Evolutionary conservation across 2,888 invertebrate species (phyloP).

Genomic region (Drosophila nigricruria): DNA sequence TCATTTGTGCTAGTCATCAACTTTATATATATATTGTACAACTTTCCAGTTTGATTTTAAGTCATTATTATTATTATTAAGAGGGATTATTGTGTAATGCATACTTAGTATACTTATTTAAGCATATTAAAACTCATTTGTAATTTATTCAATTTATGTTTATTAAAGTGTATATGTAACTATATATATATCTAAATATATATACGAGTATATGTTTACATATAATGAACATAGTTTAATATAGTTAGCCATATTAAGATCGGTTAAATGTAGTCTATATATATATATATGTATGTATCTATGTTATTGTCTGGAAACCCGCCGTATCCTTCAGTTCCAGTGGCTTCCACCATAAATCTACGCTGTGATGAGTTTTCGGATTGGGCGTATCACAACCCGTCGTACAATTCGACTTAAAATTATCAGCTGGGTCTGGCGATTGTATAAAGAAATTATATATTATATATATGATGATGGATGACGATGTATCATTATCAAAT

Average conservation of each 20-base stretch:
- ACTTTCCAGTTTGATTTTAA: slow-evolving; percentile 17
- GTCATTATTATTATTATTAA: slow-evolving; percentile 7
- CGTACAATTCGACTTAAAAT: slow-evolving; percentile 53
- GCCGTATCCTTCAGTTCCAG: slow-evolving; percentile 46
- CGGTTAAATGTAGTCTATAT: slow-evolving; percentile 6
- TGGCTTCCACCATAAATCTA: slow-evolving; percentile 72
- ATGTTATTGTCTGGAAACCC: slow-evolving; percentile 52
- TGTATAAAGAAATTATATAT: not conserved
- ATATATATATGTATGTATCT: slow-evolving; percentile 8
- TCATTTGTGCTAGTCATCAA: slow-evolving; percentile 66
- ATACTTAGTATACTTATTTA: slow-evolving; percentile 29
- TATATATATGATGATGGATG: not conserved
- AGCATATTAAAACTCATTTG: slow-evolving; percentile 19
- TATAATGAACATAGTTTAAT: slow-evolving; percentile 23
- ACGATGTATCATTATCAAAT: not conserved
- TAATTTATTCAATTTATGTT: slow-evolving; percentile 63
- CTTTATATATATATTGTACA: slow-evolving; percentile 20
- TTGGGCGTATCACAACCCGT: slow-evolving; percentile 47
- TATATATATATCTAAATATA: slow-evolving; percentile 16
- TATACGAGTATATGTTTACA: slow-evolving; percentile 11
- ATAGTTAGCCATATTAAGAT: slow-evolving; percentile 36
- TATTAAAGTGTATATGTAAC: slow-evolving; percentile 49
- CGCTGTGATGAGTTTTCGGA: slow-evolving; percentile 53
- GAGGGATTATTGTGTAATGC: slow-evolving; percentile 24
- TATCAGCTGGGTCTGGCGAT: slow-evolving; percentile 70